phyloP scores from a whole-genome alignment of 2,113 vertebrate genomes.

The Trochalopteron elliotii region DNA sequence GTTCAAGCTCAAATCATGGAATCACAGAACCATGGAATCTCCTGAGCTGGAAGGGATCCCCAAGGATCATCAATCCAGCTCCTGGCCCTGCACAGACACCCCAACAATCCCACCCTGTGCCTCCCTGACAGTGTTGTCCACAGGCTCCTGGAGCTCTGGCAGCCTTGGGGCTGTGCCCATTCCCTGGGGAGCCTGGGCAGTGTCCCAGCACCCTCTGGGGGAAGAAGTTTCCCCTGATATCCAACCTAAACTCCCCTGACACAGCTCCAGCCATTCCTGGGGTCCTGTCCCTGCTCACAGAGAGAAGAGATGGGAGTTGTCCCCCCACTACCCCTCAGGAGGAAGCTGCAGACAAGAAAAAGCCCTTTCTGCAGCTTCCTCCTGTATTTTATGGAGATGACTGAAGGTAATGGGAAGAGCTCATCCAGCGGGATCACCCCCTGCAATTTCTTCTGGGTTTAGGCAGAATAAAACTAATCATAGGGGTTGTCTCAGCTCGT shows the following conservation, averaged over 20 bases:
- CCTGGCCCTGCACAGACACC: not conserved
- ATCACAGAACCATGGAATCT: not conserved
- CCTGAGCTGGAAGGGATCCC: not conserved
- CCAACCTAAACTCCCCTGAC: accelerated
- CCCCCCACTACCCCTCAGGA: not conserved
- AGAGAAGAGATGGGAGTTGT: not conserved
- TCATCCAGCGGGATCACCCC: not conserved
- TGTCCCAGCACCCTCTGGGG: not conserved
- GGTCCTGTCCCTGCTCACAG: no score
- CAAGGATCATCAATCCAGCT: accelerated
- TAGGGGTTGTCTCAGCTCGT: not conserved
- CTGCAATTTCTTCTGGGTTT: not conserved
- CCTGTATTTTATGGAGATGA: not conserved
- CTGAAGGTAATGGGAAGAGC: not conserved
- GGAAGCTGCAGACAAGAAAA: not conserved
- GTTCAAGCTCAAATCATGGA: not conserved
- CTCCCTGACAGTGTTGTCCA: accelerated
- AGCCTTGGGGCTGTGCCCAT: not conserved
- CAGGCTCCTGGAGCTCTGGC: not conserved
- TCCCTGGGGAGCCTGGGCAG: not conserved
- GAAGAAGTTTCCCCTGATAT: accelerated
- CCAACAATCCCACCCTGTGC: not conserved
- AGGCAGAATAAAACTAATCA: not conserved
- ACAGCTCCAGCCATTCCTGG: not conserved
- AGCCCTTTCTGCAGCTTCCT: not conserved